phyloP scores from a whole-genome alignment of 2,888 invertebrate genomes.

The Pseudococcus jackbeardsleyi region DNA sequence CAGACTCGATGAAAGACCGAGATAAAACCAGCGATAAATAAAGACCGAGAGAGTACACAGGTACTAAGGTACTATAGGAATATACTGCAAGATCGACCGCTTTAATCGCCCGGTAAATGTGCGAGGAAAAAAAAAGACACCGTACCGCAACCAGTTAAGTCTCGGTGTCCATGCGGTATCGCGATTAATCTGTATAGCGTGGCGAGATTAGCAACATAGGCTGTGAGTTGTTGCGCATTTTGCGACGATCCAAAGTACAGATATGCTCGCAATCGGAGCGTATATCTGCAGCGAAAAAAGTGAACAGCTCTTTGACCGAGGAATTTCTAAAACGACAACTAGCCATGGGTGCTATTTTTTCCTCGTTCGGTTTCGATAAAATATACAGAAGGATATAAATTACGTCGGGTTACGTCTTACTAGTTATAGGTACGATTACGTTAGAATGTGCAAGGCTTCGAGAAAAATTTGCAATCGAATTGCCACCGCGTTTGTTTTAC shows the following conservation, averaged over 20 bases:
- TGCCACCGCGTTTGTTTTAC: too few species aligned
- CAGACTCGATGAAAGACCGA: not conserved
- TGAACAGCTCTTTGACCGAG: not conserved
- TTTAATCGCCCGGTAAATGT: not conserved
- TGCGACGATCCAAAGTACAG: not conserved
- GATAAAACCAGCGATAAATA: not conserved
- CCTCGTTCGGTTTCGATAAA: not conserved
- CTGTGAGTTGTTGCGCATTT: not conserved
- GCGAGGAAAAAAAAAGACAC: not conserved
- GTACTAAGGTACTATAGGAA: not conserved
- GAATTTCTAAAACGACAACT: not conserved
- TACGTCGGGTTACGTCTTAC: not conserved
- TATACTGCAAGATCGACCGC: not conserved
- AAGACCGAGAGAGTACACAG: slow-evolving; percentile 1
- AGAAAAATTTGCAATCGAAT: too few species aligned
- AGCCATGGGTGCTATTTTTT: not conserved
- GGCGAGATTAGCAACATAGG: slow-evolving; percentile 1
- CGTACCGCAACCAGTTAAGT: not conserved
- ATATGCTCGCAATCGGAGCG: not conserved
- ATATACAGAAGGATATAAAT: not conserved
- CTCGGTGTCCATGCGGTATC: not conserved
- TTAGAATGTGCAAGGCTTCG: not conserved
- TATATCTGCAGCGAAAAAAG: not conserved
- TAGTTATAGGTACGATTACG: not conserved
- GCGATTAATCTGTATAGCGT: slow-evolving; percentile 19